Percentiles rank a stretch among this genome's conserved stretches.
Evolutionary conservation across 2,888 invertebrate species (phyloP).

Genomic region (Itoplectis maculator): DNA sequence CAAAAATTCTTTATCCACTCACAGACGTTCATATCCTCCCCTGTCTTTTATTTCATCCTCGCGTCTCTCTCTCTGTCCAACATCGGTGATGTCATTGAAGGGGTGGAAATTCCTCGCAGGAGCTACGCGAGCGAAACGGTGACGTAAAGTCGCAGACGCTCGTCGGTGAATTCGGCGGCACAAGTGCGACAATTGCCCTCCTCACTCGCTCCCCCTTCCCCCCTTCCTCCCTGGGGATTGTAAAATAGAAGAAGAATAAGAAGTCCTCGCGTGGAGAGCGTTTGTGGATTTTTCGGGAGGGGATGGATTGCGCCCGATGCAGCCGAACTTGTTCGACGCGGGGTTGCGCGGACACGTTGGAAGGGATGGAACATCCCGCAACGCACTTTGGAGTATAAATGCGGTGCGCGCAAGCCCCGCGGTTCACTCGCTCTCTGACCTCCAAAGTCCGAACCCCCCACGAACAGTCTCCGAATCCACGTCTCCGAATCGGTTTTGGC

Average conservation of each 20-base stretch:
- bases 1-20: no score
- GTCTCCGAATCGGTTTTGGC: no score
- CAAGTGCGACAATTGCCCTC: slow-evolving; percentile 5
- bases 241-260: slow-evolving; percentile 52
- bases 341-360: slow-evolving; percentile 59
- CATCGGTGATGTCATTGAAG: slow-evolving; percentile 47
- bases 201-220: neutral
- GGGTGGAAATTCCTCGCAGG: neutral
- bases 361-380: slow-evolving; percentile 51
- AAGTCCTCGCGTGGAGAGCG: neutral
- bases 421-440: slow-evolving; percentile 82
- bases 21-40: no score
- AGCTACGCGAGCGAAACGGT: slow-evolving; percentile 26
- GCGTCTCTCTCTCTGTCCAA: neutral
- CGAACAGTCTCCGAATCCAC: neutral
- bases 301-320: slow-evolving; percentile 41
- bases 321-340: slow-evolving; percentile 58
- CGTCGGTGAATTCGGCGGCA: neutral
- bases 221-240: slow-evolving; percentile 33
- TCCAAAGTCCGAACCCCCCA: slow-evolving; percentile 77
- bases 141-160: slow-evolving; percentile 45
- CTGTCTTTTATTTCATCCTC: neutral
- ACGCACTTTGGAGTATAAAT: slow-evolving; percentile 78
- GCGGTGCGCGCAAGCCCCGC: slow-evolving; percentile 81
- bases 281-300: slow-evolving; percentile 9